Conservation (phyloP, 2,888 invertebrate species). For the Tryphoninae sp. region DNA sequence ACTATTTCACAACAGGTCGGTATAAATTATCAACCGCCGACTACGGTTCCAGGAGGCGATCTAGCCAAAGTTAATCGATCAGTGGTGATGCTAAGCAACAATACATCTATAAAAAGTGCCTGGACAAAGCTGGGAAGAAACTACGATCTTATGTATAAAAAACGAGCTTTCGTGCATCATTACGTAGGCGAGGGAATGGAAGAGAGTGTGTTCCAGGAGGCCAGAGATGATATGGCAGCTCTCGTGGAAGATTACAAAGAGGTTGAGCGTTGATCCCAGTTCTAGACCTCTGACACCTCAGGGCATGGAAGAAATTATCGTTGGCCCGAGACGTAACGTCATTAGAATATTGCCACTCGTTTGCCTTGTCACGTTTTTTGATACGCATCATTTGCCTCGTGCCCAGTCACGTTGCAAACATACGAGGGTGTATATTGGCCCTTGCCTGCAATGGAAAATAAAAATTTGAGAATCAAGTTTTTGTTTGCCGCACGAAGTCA, state of each 20-base stretch:
- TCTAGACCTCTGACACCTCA: constrained; percentile 2
- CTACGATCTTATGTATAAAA: constrained; percentile 91
- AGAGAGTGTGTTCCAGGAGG: constrained; percentile 85
- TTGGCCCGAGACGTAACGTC: not conserved
- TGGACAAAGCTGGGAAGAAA: constrained; percentile 92
- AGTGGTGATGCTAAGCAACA: constrained; percentile 93
- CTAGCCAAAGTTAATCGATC: constrained; percentile 89
- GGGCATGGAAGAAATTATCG: not conserved
- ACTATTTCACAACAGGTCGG: constrained; percentile 83
- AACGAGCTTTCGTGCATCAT: constrained; percentile 94
- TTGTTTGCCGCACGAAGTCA: too few species aligned
- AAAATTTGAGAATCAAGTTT: too few species aligned
- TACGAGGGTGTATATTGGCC: too few species aligned
- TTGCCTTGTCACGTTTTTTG: too few species aligned
- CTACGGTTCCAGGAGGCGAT: constrained; percentile 89
- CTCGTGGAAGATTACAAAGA: constrained; percentile 87
- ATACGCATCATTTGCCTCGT: too few species aligned
- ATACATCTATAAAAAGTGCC: constrained; percentile 89
- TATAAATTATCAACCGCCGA: constrained; percentile 89
- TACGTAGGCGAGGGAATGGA: constrained; percentile 90
- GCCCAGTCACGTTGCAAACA: too few species aligned
- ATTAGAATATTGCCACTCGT: not conserved
- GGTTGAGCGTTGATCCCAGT: constrained; percentile 82
- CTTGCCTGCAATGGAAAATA: too few species aligned
- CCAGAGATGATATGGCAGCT: constrained; percentile 85